Evolutionary conservation across 2,113 vertebrate species (phyloP).

Genomic region (Pseudonaja textilis): DNA sequence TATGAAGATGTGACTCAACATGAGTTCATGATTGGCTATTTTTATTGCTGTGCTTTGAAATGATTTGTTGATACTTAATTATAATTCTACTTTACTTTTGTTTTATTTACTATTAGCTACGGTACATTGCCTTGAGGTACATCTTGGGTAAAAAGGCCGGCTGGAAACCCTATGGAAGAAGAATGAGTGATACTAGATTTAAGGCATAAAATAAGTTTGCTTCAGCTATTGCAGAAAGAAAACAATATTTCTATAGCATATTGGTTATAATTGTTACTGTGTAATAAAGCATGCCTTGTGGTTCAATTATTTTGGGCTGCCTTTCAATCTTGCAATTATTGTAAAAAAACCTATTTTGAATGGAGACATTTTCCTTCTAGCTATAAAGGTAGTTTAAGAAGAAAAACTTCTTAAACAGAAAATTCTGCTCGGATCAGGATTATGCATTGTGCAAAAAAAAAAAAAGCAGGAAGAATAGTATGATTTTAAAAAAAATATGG

Average conservation of each 20-base stretch:
- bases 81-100: background rate
- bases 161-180: background rate
- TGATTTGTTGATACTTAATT: background rate
- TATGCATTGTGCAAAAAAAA: conserved; percentile 59
- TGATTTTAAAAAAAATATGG: background rate
- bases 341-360: conserved; percentile 32
- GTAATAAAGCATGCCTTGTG: background rate
- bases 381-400: conserved; percentile 46
- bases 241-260: background rate
- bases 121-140: background rate
- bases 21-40: background rate
- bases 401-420: conserved; percentile 47
- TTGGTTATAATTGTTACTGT: background rate
- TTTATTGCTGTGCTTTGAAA: background rate
- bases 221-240: background rate
- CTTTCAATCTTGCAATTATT: background rate
- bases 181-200: background rate
- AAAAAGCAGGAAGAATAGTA: conserved; percentile 46
- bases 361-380: conserved; percentile 43
- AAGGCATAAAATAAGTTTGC: background rate
- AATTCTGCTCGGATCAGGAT: conserved; percentile 46
- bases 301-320: background rate
- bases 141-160: background rate
- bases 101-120: background rate
- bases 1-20: background rate